Percentiles rank a stretch among this genome's conserved stretches.
Evolutionary conservation across 2,797 vertebrate species (phyloP).

Genomic region (Intellagama lesueurii): DNA sequence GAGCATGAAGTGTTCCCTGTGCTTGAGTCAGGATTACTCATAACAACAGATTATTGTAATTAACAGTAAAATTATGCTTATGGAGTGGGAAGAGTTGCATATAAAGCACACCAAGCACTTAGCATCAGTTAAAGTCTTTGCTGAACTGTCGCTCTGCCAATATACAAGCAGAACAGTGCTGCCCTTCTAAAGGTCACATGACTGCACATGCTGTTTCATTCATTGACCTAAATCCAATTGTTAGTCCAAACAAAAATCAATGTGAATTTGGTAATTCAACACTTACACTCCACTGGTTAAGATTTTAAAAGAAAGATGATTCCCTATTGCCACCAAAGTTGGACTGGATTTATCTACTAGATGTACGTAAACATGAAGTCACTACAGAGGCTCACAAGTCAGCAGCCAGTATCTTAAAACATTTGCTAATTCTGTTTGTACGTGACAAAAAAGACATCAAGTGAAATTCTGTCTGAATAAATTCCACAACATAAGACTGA

Average conservation of each 20-base stretch:
- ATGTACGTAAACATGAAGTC: conserved; percentile 24
- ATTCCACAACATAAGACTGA: too few species aligned
- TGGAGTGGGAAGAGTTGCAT: conserved; percentile 60
- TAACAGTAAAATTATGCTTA: conserved; percentile 65
- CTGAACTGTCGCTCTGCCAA: neutral
- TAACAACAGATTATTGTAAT: conserved; percentile 69
- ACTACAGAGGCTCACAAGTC: neutral
- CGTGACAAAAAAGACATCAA: neutral
- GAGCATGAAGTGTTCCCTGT: conserved; percentile 25
- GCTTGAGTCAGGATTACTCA: conserved; percentile 69
- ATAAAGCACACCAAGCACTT: conserved; percentile 57
- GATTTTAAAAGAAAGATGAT: neutral
- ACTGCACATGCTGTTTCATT: neutral
- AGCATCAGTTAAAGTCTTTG: conserved; percentile 49
- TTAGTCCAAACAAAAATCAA: too few species aligned
- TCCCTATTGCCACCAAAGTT: neutral
- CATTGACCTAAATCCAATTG: too few species aligned
- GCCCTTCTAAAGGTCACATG: neutral
- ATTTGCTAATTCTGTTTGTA: neutral
- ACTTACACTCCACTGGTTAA: neutral
- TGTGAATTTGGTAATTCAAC: too few species aligned
- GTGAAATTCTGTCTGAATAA: neutral
- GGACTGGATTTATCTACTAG: neutral
- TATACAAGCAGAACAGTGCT: neutral
- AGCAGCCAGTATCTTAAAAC: accelerated